Base-by-base conservation (phyloP, 2,888 invertebrate species). In the Itoplectis maculator region DNA sequence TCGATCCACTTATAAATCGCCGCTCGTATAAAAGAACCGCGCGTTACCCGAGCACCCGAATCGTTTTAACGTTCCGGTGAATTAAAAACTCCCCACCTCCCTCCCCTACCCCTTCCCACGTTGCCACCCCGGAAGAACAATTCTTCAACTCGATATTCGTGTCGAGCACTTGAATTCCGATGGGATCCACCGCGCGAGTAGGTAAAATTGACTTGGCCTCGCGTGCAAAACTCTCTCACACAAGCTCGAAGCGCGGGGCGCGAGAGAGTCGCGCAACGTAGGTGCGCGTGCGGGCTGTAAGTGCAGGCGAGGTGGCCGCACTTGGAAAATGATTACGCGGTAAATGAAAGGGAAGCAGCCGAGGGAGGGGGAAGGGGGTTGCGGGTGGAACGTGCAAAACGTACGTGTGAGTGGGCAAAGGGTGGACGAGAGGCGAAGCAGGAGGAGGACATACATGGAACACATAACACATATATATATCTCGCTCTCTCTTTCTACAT, bases 241-340 rank as follows among this genome's bases (percentile, higher is more conserved):
- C 29, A 11, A 42, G 76, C 49, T 56, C 37, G 37, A 68, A 76
- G 61, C 37, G 51, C 79, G 77, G 29, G 82, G 61, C 37, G 51
- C 79, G 77, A 29, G 82, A 79, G 73, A 84, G 84, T 85, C 81
- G 83, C 77, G 81, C 79, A 85, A 85, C 82, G 76, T 84, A 78
- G 81, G 83, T 83, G 87, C n/a, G n/a, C n/a, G n/a, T n/a, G n/a
- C n/a, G n/a, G n/a, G 68, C 68, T 79, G 82, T 82, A 82, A 82
- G 82, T 82, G 82, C 82, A 82, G 82, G 79, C 82, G 82, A 70
- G 82, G 70, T 79, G 79, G 82, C 79, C 87, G 88, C 88, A 89
- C 89, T 91, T 89, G 89, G 88, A 89, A 91, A 92, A 90, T 89
- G 90, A 91, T 91, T 90, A 91, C 89, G 88, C 88, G 90, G 90